Conservation (phyloP, 37 sponge, comb jelly and placozoan species). For the Halichondria panicea region DNA sequence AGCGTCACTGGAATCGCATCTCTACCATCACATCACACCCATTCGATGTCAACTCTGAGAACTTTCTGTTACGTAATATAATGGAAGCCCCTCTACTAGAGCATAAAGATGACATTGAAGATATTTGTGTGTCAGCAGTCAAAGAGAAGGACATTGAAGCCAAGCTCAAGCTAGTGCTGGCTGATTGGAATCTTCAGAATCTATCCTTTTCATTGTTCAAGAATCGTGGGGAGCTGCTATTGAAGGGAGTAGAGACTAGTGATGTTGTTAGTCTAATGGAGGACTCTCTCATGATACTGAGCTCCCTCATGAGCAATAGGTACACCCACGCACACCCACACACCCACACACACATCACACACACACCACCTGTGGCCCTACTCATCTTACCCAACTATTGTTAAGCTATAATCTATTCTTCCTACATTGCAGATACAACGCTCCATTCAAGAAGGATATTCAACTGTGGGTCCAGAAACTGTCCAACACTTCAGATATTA, state of each 20-base stretch:
- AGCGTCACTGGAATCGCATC: constrained; percentile 92
- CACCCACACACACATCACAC: not conserved
- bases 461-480: constrained; percentile 94
- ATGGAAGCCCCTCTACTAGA: constrained; percentile 95
- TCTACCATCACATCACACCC: constrained; percentile 71
- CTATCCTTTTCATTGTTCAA: constrained; percentile 85
- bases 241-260: constrained; percentile 87
- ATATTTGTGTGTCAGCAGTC: constrained; percentile 96
- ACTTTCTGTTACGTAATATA: constrained; percentile 85
- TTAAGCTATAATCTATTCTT: not conserved
- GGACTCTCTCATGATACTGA: constrained; percentile 96
- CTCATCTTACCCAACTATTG: not conserved
- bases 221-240: constrained; percentile 89
- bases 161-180: constrained; percentile 86
- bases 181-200: constrained; percentile 86
- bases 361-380: not conserved
- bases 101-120: constrained; percentile 94
- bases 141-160: constrained; percentile 99
- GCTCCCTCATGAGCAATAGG: constrained; percentile 98
- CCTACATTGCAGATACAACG: constrained; percentile 75
- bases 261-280: constrained; percentile 96
- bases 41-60: constrained; percentile 88
- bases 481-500: constrained; percentile 94
- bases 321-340: not conserved
- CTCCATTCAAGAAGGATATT: constrained; percentile 95